phyloP scores from a whole-genome alignment of 2,888 invertebrate species.

The Oxyteleia sp. region DNA sequence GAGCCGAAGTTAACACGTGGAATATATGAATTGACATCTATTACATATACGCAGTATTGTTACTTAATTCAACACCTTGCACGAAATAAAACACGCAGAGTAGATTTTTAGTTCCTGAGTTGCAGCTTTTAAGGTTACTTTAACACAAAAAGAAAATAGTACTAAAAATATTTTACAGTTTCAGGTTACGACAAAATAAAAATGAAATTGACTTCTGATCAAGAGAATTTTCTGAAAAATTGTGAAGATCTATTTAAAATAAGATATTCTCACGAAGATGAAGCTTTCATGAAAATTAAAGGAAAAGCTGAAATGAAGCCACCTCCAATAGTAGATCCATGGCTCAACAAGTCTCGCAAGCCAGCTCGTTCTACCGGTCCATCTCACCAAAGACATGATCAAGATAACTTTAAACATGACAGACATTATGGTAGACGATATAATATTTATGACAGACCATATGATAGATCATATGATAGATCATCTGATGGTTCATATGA shows the following conservation, averaged over 20 bases:
- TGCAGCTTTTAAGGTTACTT: no score
- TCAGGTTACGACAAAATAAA: no score
- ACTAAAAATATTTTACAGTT: no score
- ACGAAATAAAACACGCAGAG: no score
- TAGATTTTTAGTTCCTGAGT: no score
- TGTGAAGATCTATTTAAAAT: conserved; percentile 90
- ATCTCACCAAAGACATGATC: conserved; percentile 72
- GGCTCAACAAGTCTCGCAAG: conserved; percentile 85
- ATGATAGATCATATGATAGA: conserved; percentile 30
- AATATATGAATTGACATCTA: no score
- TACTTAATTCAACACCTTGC: no score
- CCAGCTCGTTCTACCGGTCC: conserved; percentile 75
- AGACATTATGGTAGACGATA: conserved; percentile 20
- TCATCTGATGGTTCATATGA: no score
- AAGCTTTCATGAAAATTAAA: conserved; percentile 89
- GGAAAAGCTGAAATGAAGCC: conserved; percentile 85
- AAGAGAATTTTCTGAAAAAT: conserved; percentile 89
- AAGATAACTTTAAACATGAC: conserved; percentile 59
- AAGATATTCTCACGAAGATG: conserved; percentile 90
- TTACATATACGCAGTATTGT: no score
- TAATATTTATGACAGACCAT: conserved; percentile 7
- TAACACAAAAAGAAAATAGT: no score
- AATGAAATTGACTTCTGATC: conserved; percentile 81
- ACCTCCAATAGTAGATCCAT: conserved; percentile 90
- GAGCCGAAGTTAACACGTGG: no score